Base-by-base conservation (phyloP, 2,113 vertebrate genomes). In the Proteles cristata region DNA sequence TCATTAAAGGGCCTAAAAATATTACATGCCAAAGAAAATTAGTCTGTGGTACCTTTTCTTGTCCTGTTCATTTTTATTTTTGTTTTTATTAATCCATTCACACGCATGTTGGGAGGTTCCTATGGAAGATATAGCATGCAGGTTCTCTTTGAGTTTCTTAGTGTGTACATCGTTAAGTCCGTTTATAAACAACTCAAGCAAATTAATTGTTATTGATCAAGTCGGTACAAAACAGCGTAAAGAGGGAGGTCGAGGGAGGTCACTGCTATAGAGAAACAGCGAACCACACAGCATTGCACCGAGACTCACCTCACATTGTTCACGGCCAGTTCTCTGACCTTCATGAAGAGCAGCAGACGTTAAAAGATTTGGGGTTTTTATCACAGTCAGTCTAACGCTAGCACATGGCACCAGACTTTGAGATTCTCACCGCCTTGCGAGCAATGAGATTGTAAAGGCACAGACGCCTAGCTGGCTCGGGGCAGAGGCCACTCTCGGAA, bases 371-470 rank as follows among this genome's bases (percentile, higher is more conserved):
- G 26, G 55, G 35, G 21, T 5, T 90, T 92, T 90, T 86, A 65
- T 94, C 68, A 48, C 86, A 84, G 94, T 87, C 55, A 80, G 87
- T 89, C 83, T 96, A 71, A 95, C 97, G 15, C 50, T 71, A 53
- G 0, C 89, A 26, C 50, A 23, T 53, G 45, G 39, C 23, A 88
- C 28, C 94, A 43, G 74, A 69, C 33, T 79, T 94, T 17, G 58
- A 48, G 19, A 71, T 58, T 39, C 58, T 89, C 68, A 26, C 48
- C 86, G 85, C 43, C 7, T 45, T 92, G 39, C 39, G 50, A 76
- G 85, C 85, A 19, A 83, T 39, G 55, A 45, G 58, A 6, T 63
- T 91, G 96, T 25, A 81, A 0, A 55, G 68, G 55, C 43, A n/a
- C 35, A 4, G 15, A 7, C 35, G 31, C 35, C 66, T 77, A 48